Conservation (phyloP, 64 coral and sea anemone genomes). For the Actinia tenebrosa region DNA sequence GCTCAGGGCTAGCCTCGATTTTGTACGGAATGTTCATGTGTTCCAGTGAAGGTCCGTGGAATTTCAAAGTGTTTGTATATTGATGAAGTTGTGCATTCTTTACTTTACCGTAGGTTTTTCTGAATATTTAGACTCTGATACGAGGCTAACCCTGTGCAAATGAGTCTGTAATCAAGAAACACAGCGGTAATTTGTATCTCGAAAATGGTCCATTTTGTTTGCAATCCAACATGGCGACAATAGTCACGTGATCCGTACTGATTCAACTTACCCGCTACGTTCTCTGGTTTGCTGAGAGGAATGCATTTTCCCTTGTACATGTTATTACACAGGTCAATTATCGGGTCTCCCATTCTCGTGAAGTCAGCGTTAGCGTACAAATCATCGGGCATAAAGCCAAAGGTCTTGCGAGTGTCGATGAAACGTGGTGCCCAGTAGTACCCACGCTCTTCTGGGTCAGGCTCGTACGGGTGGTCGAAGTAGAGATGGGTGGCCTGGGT, state of each 20-base stretch:
- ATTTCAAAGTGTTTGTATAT: too few species aligned
- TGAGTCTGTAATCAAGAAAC: too few species aligned
- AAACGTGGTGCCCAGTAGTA: conserved; percentile 94
- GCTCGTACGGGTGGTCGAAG: conserved; percentile 92
- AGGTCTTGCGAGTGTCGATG: conserved; percentile 87
- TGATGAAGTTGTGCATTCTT: too few species aligned
- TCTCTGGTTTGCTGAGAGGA: conserved; percentile 66
- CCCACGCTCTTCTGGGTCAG: conserved; percentile 91
- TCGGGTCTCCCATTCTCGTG: conserved; percentile 87
- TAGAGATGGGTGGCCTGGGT: conserved; percentile 90
- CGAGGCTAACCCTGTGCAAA: too few species aligned
- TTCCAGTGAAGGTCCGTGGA: too few species aligned
- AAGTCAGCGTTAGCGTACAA: conserved; percentile 82
- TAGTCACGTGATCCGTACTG: too few species aligned
- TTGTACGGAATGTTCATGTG: too few species aligned
- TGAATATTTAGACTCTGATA: too few species aligned
- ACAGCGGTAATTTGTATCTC: not conserved
- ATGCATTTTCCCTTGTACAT: conserved; percentile 95
- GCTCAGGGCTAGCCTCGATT: too few species aligned
- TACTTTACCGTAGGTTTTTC: too few species aligned
- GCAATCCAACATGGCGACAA: too few species aligned
- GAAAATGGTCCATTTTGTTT: too few species aligned
- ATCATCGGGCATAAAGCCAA: conserved; percentile 86
- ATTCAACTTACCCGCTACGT: conserved; percentile 64
- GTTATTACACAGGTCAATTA: conserved; percentile 67